Evolutionary conservation across 2,113 vertebrate species (phyloP).

Genomic region (Tor tambroides): DNA sequence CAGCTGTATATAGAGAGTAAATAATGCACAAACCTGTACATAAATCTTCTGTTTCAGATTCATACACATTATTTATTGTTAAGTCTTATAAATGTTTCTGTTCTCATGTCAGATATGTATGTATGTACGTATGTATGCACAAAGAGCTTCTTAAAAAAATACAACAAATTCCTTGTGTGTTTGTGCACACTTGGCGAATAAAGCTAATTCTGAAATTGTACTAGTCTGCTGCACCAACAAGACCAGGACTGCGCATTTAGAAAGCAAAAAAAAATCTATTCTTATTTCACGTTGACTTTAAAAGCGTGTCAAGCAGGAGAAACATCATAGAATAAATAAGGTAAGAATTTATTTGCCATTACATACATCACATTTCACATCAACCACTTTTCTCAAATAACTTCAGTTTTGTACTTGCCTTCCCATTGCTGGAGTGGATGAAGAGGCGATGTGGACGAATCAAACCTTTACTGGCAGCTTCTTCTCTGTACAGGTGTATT

Average conservation of each 20-base stretch:
- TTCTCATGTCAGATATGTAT: too few relatives aligned
- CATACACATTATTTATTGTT: too few relatives aligned
- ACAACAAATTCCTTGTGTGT: too few relatives aligned
- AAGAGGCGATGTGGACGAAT: constrained; percentile 21
- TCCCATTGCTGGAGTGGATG: constrained; percentile 47
- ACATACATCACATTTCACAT: not conserved
- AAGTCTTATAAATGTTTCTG: too few relatives aligned
- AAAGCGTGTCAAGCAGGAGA: not conserved
- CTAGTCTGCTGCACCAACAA: not conserved
- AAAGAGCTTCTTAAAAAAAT: too few relatives aligned
- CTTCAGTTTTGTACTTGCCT: constrained; percentile 32
- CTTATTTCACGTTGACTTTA: not conserved
- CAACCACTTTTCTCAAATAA: not conserved
- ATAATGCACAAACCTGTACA: too few relatives aligned
- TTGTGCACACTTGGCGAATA: too few relatives aligned
- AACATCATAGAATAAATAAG: not conserved
- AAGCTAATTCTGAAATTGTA: too few relatives aligned
- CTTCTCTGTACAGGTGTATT: constrained; percentile 37
- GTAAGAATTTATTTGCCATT: not conserved
- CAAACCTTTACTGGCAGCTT: constrained; percentile 20
- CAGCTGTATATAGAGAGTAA: too few relatives aligned
- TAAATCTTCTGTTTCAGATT: too few relatives aligned
- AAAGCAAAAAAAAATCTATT: not conserved
- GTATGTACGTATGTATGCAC: too few relatives aligned
- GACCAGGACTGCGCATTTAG: not conserved